phyloP scores from a whole-genome alignment of 2,797 vertebrate genomes.

The Cuculus canorus region DNA sequence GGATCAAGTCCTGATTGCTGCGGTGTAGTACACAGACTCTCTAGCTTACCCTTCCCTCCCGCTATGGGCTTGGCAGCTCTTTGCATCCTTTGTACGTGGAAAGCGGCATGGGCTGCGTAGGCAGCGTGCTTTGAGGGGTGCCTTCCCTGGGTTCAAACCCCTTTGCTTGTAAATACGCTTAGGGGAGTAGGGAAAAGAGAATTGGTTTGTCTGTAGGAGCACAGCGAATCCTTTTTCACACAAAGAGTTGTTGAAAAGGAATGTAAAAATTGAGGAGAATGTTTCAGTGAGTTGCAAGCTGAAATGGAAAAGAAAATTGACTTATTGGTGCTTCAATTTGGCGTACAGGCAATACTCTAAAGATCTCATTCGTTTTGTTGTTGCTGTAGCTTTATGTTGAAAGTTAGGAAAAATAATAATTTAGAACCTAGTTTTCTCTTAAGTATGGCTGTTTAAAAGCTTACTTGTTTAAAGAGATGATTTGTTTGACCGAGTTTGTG shows the following conservation, averaged over 20 bases:
- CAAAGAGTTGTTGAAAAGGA: neutral
- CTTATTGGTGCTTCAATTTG: constrained; percentile 15
- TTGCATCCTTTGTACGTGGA: neutral
- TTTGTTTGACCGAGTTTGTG: neutral
- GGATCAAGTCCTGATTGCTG: neutral
- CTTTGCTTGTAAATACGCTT: neutral
- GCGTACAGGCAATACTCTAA: neutral
- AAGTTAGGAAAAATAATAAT: constrained; percentile 18
- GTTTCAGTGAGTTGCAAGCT: constrained; percentile 11
- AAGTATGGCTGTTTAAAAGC: constrained; percentile 13
- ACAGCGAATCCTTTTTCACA: neutral
- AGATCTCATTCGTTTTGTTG: constrained; percentile 7
- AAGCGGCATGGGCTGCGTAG: rapidly evolving
- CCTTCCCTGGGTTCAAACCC: neutral
- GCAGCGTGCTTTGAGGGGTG: neutral
- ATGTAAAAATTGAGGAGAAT: neutral
- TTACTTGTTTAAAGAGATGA: neutral
- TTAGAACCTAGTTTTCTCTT: neutral
- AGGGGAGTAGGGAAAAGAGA: neutral
- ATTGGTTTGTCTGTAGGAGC: neutral
- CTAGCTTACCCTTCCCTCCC: neutral
- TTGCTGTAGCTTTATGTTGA: constrained; percentile 11
- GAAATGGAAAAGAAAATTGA: constrained; percentile 25
- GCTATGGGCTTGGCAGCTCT: neutral
- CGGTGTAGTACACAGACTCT: neutral